Evolutionary conservation across 2,888 invertebrate species (phyloP).

Genomic region (Drosophila ustulata): DNA sequence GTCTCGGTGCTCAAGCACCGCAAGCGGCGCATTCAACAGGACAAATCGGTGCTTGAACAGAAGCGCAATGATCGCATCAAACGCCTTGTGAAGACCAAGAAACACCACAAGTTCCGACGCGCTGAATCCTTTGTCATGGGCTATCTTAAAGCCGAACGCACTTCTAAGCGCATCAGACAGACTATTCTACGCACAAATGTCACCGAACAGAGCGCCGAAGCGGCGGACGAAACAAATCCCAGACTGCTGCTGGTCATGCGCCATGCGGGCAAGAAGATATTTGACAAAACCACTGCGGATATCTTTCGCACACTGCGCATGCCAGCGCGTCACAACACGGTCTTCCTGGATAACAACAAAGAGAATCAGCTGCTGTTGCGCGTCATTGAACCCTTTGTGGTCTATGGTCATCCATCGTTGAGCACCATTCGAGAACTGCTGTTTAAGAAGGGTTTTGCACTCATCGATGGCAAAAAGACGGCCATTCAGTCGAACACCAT

Average conservation of each 20-base stretch:
- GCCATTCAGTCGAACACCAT: slow-evolving; percentile 84
- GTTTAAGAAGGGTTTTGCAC: slow-evolving; percentile 84
- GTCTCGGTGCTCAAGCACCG: slow-evolving; percentile 84
- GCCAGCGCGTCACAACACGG: slow-evolving; percentile 78
- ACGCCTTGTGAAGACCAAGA: slow-evolving; percentile 66
- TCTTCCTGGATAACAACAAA: slow-evolving; percentile 82
- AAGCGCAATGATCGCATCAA: slow-evolving; percentile 78
- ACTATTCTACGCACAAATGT: slow-evolving; percentile 76
- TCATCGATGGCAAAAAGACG: slow-evolving; percentile 81
- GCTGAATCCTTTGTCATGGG: slow-evolving; percentile 85
- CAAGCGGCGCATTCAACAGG: slow-evolving; percentile 83
- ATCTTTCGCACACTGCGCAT: slow-evolving; percentile 79
- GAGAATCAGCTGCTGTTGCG: slow-evolving; percentile 83
- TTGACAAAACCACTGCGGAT: slow-evolving; percentile 81
- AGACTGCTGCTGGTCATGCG: slow-evolving; percentile 83
- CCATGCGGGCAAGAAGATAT: slow-evolving; percentile 84
- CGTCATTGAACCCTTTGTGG: slow-evolving; percentile 84
- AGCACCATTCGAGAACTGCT: slow-evolving; percentile 83
- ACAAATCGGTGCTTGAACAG: slow-evolving; percentile 81
- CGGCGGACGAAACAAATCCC: slow-evolving; percentile 74
- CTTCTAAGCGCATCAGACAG: slow-evolving; percentile 80
- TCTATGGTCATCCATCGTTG: slow-evolving; percentile 83
- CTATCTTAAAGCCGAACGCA: slow-evolving; percentile 83
- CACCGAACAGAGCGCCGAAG: slow-evolving; percentile 60
- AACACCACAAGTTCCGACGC: slow-evolving; percentile 82